Conservation (phyloP, 2,113 vertebrate species). For the Thunnus maccoyii region DNA sequence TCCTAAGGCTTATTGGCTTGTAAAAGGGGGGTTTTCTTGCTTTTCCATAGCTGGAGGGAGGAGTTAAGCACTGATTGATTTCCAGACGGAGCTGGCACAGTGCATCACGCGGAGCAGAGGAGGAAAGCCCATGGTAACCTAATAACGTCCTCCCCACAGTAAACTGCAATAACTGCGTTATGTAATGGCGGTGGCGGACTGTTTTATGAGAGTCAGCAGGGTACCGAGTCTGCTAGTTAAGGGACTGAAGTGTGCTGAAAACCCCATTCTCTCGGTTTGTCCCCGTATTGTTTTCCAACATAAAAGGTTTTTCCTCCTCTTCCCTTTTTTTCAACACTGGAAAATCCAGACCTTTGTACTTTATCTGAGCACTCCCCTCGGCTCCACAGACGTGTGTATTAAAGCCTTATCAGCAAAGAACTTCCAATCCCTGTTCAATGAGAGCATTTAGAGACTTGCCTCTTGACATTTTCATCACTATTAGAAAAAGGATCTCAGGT, state of each 20-base stretch:
- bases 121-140: conserved; percentile 78
- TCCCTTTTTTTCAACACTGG: conserved; percentile 7
- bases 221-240: conserved; percentile 45
- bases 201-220: conserved; percentile 63
- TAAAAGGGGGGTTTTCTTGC: conserved; percentile 41
- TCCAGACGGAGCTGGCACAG: conserved; percentile 55
- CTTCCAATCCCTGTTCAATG: conserved; percentile 70
- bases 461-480: conserved; percentile 67
- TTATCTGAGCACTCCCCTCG: conserved; percentile 55
- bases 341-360: conserved; percentile 70
- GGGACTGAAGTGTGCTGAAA: conserved; percentile 37
- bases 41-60: conserved; percentile 45
- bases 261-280: conserved; percentile 30
- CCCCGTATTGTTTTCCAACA: conserved; percentile 58
- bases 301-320: conserved; percentile 47
- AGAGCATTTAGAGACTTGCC: conserved; percentile 65
- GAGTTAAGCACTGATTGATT: conserved; percentile 71
- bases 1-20: conserved; percentile 57
- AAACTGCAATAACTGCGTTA: conserved; percentile 60
- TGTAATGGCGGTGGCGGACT: conserved; percentile 47
- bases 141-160: conserved; percentile 65
- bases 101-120: conserved; percentile 58
- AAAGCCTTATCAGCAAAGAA: conserved; percentile 68
- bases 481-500: conserved; percentile 37
- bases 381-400: conserved; percentile 58